A percentile compares a stretch with the other conserved stretches of the same genome.
Evolutionary conservation across 2,888 invertebrate species (phyloP).

Genomic region (Melanargia galathea): DNA sequence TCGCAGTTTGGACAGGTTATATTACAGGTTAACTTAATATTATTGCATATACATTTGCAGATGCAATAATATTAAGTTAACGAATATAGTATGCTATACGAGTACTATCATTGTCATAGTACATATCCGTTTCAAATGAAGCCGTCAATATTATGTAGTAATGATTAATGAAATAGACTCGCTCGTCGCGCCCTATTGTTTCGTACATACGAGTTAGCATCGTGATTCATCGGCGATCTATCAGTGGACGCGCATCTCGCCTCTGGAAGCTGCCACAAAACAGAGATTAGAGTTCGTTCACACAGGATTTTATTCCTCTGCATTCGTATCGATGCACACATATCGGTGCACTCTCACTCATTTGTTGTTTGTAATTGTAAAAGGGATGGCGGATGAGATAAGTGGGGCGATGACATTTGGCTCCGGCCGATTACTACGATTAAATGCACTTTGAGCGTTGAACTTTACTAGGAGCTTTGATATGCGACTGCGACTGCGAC

Average conservation of each 20-base stretch:
- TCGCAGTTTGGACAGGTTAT: too few species aligned
- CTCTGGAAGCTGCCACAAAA: conserved; percentile 76
- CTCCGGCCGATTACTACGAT: conserved; percentile 80
- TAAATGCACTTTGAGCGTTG: conserved; percentile 82
- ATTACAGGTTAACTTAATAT: too few species aligned
- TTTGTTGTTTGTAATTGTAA: conserved; percentile 82
- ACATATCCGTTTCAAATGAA: conserved; percentile 15
- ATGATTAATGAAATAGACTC: conserved; percentile 18
- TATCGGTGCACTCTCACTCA: conserved; percentile 81
- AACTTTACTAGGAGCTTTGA: conserved; percentile 73
- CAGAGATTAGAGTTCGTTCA: conserved; percentile 82
- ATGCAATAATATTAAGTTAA: too few species aligned
- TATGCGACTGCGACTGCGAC: too few species aligned
- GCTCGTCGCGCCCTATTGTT: conserved; percentile 14
- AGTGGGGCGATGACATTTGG: conserved; percentile 81
- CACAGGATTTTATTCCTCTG: conserved; percentile 82
- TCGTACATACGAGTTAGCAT: conserved; percentile 35
- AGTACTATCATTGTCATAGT: not conserved
- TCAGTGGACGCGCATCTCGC: conserved; percentile 65
- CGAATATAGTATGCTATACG: too few species aligned
- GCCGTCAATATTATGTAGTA: conserved; percentile 16
- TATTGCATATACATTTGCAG: too few species aligned
- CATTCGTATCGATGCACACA: conserved; percentile 76
- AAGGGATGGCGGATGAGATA: conserved; percentile 83
- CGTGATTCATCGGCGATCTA: conserved; percentile 53